Evolutionary conservation across 1,140 invertebrate genomes (phyloP), one percentile per base, ranked within the genome.

Genomic region (Macrosteles quadrilineatus): DNA sequence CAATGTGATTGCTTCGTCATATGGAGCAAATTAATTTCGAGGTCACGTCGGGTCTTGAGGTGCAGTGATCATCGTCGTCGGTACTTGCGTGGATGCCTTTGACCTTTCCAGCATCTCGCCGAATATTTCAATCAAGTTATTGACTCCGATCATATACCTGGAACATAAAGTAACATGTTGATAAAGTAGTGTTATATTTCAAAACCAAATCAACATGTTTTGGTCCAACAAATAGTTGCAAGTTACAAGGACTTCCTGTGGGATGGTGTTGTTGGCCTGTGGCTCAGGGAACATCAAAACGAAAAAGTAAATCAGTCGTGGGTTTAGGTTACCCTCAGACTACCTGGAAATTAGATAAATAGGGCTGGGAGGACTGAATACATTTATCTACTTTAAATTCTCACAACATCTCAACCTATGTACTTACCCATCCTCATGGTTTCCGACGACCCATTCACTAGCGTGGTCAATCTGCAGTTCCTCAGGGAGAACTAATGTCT

Each of bases 371-470:
- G 9, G 36, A 11, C 17, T 9, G 9, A n/a, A n/a, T n/a, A n/a
- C n/a, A n/a, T n/a, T n/a, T n/a, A n/a, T n/a, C n/a, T n/a, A n/a
- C n/a, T n/a, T n/a, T n/a, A n/a, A n/a, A n/a, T n/a, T 36, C 32
- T 36, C 14, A 6, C 32, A 36, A 36, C 4, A 36, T 6, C 14
- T 36, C 32, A 36, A 36, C 4, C 4, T 36, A 36, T 36, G 32
- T 36, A 36, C 32, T 4, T 98, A 99, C 30, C 97, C 97, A 79
- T 99, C 97, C 84, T 99, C 97, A 77, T 98, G 96, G 80, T 98
- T 98, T n/a, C 96, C 97, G 32, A 97, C 93, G 73, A 90, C 88
- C 97, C 97, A 99, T 45, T 88, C 86, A 9, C 87, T 86, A 67
- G 88, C 87, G 79, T 99, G 97, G 70, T 88, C 87, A 67, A 98